Base-by-base conservation (phyloP, 2,113 vertebrate genomes). In the Natator depressus region DNA sequence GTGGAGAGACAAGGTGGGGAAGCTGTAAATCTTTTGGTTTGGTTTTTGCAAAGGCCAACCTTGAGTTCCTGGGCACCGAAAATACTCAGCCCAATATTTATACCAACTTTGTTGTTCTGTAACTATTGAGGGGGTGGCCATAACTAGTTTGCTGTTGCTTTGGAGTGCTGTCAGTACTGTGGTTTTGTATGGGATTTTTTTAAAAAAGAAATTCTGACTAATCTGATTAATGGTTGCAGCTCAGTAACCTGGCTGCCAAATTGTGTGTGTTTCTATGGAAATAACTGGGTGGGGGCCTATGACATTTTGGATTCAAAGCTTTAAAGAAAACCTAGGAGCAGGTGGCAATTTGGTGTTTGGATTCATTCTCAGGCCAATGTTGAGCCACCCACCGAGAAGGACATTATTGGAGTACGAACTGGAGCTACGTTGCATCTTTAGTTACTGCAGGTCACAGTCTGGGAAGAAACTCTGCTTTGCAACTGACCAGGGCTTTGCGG, bases 91-190 rank as follows among this genome's bases (percentile, higher is more conserved):
- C 84, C 65, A 93, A 89, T 24, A 84, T 83, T 94, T 89, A 94
- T 96, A 95, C 88, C 79, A 80, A 92, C 96, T 97, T 13, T 24
- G 22, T 95, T 81, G 65, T 92, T 92, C 88, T 95, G 38, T 92
- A 96, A 95, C 89, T 91, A 47, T 46, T 11, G 92, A 79, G 81
- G 87, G 93, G 93, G 95, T 94, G 84, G 85, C 90, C 95, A 84
- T 96, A 95, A 96, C 92, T 76, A 94, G 89, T 17, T 54, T 96
- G 88, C 90, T 89, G 93, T 88, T 76, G 93, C 93, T 89, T 82
- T 92, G 79, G 81, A 83, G 91, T 95, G 94, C 89, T 93, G 94
- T 87, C 88, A 83, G 83, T 2, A 0, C 54, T 81, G 91, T 91
- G 72, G 25, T 92, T 93, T 83, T 54, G 79, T 2, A 4, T 17